A percentile compares a stretch with the other conserved stretches of the same genome.
Evolutionary conservation across 2,888 invertebrate species (phyloP).

Genomic region (Pharmacophagus antenor): DNA sequence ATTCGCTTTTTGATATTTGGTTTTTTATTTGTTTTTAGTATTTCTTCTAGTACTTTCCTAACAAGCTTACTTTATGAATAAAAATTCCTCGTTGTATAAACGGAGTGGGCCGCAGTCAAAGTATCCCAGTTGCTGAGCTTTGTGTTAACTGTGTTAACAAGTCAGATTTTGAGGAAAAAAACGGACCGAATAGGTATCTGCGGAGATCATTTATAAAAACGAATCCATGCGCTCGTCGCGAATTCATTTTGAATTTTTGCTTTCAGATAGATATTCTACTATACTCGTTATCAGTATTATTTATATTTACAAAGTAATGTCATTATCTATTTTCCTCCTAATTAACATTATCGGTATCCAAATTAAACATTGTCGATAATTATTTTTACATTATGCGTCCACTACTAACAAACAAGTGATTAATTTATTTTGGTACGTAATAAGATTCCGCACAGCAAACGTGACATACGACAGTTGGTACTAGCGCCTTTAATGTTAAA

Average conservation of each 20-base stretch:
- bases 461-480: slow-evolving; percentile 10
- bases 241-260: slow-evolving; percentile 29
- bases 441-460: slow-evolving; percentile 15
- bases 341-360: slow-evolving; percentile 12
- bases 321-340: slow-evolving; percentile 12
- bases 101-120: slow-evolving; percentile 38
- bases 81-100: slow-evolving; percentile 38
- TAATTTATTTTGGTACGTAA: slow-evolving; percentile 7
- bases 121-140: slow-evolving; percentile 37
- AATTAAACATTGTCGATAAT: slow-evolving; percentile 5
- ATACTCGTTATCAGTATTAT: background rate
- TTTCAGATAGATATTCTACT: background rate
- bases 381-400: background rate
- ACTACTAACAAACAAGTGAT: slow-evolving; percentile 14
- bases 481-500: background rate
- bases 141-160: slow-evolving; percentile 42
- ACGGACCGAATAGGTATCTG: slow-evolving; percentile 33
- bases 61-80: slow-evolving; percentile 37
- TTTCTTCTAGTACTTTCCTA: slow-evolving; percentile 36
- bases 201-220: slow-evolving; percentile 32
- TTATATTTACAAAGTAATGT: background rate
- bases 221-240: slow-evolving; percentile 27
- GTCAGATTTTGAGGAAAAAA: slow-evolving; percentile 36
- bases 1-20: background rate
- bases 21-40: background rate